Evolutionary conservation across 2,797 vertebrate species (phyloP).

Genomic region (Salarias fasciatus): DNA sequence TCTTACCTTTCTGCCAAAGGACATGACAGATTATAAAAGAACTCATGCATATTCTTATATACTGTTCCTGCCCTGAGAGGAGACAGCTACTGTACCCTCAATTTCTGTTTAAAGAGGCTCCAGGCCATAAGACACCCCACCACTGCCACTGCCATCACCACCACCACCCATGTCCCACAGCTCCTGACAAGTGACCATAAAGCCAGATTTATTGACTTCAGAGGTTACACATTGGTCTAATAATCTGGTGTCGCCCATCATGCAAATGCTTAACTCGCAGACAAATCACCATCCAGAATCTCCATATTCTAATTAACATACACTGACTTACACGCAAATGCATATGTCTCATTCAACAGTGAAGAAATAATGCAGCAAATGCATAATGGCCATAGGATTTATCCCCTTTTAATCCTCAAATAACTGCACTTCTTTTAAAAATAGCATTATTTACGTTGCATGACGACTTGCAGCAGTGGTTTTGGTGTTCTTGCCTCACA

Average conservation of each 20-base stretch:
- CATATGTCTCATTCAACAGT: background rate
- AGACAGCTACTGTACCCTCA: conserved; percentile 28
- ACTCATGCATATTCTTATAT: conserved; percentile 60
- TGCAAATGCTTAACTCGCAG: conserved; percentile 12
- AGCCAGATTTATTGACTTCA: conserved; percentile 52
- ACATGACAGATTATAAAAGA: conserved; percentile 62
- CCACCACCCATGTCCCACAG: background rate
- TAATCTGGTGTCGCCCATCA: conserved; percentile 36
- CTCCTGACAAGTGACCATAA: conserved; percentile 34
- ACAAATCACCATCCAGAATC: conserved; percentile 22
- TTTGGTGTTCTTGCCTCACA: no score
- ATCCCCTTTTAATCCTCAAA: conserved; percentile 21
- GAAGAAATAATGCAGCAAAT: background rate
- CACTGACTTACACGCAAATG: conserved; percentile 3
- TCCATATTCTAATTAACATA: conserved; percentile 30
- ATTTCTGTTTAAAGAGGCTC: conserved; percentile 20
- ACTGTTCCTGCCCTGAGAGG: conserved; percentile 31
- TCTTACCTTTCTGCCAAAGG: conserved; percentile 61
- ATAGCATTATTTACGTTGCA: no score
- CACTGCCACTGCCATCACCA: no score
- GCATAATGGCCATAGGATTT: conserved; percentile 31
- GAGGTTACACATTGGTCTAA: conserved; percentile 25
- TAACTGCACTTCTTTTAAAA: conserved; percentile 25
- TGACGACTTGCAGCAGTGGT: no score
- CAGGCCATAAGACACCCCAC: conserved; percentile 8